Base-by-base conservation (phyloP, 2,888 invertebrate genomes). In the Spodoptera exigua region DNA sequence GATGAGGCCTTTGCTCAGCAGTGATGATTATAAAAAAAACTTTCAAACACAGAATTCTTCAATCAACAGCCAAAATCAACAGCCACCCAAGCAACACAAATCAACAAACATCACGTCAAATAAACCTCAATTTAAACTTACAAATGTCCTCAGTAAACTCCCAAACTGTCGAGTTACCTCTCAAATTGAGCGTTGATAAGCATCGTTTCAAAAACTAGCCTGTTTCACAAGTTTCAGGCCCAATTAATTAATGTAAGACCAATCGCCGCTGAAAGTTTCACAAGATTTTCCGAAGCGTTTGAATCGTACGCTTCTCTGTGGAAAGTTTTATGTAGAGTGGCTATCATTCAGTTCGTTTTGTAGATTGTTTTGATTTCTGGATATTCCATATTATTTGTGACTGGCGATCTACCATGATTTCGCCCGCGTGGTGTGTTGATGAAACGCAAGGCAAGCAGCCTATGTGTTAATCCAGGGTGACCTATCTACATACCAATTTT, bases 161-260 rank as follows among this genome's bases (percentile, higher is more conserved):
- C 60, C 61, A 9, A 40, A 65, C 66, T 66, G 64, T 61, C 68
- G 79, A 81, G 76, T 80, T 69, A 66, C 71, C 66, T 60, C 56
- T 62, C 67, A 66, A 74, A 73, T 69, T 73, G 68, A 69, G 69
- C 68, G 54, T 47, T 71, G 68, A 73, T 69, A 69, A 69, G 74
- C 61, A 73, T 55, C 61, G 39, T 55, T 11, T 48, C 74, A 60
- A 73, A 69, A 69, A 73, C 68, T 69, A 73, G 74, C 55, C 61
- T 48, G 52, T 58, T 73, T 17, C 18, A 10, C 27, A 32, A 70
- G 57, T 40, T 70, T 58, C 11, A 37, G 41, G 27, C 51, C 7
- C 75, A 78, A 78, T 76, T 74, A 76, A 76, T 78, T 76, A 76
- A 78, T 70, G 64, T 57, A 44, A 18, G 18, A 46, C 48, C 55